Evolutionary conservation across 2,797 vertebrate species (phyloP).

Genomic region (Stomatorhinus walkeri): DNA sequence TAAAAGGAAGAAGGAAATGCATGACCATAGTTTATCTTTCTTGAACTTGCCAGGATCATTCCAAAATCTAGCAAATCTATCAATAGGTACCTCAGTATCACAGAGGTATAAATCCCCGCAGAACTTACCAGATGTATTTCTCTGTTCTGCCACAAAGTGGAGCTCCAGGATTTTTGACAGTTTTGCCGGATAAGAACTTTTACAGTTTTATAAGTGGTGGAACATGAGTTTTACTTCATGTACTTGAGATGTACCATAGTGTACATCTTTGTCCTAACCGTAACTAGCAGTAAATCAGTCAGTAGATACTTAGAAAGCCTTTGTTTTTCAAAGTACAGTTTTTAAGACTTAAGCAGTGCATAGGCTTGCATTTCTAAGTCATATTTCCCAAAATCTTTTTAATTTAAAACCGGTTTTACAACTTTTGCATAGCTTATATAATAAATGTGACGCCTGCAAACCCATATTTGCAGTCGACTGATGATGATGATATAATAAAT

Average conservation of each 20-base stretch:
- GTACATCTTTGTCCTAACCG: neutral
- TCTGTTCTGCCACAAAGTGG: slow-evolving; percentile 22
- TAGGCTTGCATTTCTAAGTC: neutral
- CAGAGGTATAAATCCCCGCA: neutral
- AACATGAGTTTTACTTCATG: neutral
- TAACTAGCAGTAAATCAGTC: neutral
- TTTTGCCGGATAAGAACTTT: neutral
- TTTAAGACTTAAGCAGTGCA: neutral
- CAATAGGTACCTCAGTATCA: neutral
- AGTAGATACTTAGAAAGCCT: neutral
- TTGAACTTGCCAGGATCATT: neutral
- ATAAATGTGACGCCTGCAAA: neutral
- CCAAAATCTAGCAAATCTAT: neutral
- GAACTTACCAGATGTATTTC: neutral
- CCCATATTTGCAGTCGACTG: no score
- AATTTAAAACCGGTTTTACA: neutral
- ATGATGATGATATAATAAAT: neutral
- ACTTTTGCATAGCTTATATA: neutral
- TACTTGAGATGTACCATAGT: neutral
- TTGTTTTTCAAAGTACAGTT: neutral
- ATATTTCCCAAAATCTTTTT: neutral
- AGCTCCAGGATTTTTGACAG: slow-evolving; percentile 13
- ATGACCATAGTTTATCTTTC: neutral
- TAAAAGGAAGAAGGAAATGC: neutral
- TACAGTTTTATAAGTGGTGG: neutral